Conservation (phyloP, 2,113 vertebrate genomes). For the Rhinolophus sinicus region DNA sequence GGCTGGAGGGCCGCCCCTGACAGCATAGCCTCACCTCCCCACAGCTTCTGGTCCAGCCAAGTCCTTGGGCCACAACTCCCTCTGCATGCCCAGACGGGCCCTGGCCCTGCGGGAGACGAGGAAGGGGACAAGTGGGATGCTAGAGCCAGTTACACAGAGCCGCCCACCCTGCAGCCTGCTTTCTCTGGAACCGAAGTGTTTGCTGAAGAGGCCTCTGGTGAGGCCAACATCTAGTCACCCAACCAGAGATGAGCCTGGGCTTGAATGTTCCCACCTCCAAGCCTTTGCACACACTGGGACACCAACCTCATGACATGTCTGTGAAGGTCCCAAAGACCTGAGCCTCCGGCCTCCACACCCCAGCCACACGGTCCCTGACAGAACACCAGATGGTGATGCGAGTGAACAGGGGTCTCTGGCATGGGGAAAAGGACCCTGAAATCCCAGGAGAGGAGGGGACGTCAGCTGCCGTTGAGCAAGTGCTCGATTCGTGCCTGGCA, state of each 20-base stretch:
- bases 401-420: neutral
- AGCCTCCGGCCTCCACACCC: neutral
- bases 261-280: neutral
- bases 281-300: neutral
- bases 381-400: neutral
- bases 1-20: rapidly evolving
- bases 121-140: neutral
- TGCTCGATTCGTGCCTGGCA: rapidly evolving
- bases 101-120: neutral
- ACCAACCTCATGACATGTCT: neutral
- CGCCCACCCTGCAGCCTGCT: neutral
- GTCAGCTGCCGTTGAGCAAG: neutral
- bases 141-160: neutral
- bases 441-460: neutral
- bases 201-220: neutral
- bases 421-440: neutral
- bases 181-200: neutral
- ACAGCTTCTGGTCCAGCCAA: neutral
- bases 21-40: rapidly evolving
- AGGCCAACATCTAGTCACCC: rapidly evolving
- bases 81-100: neutral
- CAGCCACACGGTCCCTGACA: too few relatives aligned
- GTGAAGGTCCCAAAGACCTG: neutral
- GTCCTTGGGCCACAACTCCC: neutral
- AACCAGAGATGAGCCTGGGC: neutral